Evolutionary conservation across 2,113 vertebrate species (phyloP).

Genomic region (Pleuronectes platessa): DNA sequence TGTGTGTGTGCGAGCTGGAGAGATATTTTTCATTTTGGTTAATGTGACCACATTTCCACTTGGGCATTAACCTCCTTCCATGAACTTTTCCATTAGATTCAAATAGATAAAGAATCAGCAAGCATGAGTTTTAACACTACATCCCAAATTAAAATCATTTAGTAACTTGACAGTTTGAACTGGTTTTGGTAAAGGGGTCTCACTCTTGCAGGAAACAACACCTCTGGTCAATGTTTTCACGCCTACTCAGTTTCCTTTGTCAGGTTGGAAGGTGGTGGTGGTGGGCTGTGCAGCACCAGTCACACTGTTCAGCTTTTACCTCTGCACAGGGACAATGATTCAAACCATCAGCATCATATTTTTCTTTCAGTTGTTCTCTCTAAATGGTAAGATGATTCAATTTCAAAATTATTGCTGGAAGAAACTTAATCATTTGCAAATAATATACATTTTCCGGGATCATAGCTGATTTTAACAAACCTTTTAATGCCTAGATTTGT

Average conservation of each 20-base stretch:
- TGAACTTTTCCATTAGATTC: too few species aligned
- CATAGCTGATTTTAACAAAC: not conserved
- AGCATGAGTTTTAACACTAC: too few species aligned
- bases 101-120: too few species aligned
- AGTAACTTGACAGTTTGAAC: not conserved
- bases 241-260: slow-evolving; percentile 50
- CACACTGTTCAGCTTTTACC: not conserved
- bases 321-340: slow-evolving; percentile 16
- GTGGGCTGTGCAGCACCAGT: not conserved
- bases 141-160: not conserved
- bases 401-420: not conserved
- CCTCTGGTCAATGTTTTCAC: not conserved
- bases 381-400: slow-evolving; percentile 47
- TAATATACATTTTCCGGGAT: not conserved
- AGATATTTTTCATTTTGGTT: too few species aligned
- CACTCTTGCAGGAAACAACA: not conserved
- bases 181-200: not conserved
- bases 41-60: too few species aligned
- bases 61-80: too few species aligned
- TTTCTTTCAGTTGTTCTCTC: slow-evolving; percentile 26
- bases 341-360: not conserved
- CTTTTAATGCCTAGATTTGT: not conserved
- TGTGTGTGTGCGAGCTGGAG: too few species aligned
- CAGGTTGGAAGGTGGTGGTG: slow-evolving; percentile 23
- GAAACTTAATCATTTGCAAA: not conserved